Evolutionary conservation across 2,888 invertebrate species (phyloP).

Genomic region (Andrena marginata): DNA sequence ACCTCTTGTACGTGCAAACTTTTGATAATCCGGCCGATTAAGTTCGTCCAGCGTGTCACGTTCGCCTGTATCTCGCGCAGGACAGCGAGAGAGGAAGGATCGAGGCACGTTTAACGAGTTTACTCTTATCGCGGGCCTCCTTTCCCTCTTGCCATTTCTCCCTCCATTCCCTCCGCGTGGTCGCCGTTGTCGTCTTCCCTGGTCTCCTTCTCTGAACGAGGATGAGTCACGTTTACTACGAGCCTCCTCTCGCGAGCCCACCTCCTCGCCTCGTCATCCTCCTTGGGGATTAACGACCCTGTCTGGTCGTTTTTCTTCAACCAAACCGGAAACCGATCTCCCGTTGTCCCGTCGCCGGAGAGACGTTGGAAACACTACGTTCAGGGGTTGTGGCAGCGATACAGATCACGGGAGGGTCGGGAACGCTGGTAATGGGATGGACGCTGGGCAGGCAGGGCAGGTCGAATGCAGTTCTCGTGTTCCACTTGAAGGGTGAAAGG

Average conservation of each 20-base stretch:
- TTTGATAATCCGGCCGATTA: conserved; percentile 39
- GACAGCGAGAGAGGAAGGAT: conserved; percentile 30
- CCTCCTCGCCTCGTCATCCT: conserved; percentile 71
- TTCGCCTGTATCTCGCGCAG: conserved; percentile 6
- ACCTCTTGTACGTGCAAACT: not conserved
- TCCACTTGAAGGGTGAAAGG: not conserved
- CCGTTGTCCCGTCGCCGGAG: conserved; percentile 55
- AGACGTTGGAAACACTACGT: not conserved
- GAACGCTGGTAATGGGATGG: not conserved
- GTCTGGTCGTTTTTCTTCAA: conserved; percentile 67
- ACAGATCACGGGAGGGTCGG: conserved; percentile 5
- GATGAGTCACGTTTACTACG: conserved; percentile 75
- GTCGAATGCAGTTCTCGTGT: conserved; percentile 40
- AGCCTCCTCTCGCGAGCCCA: conserved; percentile 56
- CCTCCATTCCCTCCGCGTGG: conserved; percentile 37
- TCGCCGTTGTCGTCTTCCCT: conserved; percentile 49
- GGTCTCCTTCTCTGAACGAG: conserved; percentile 56
- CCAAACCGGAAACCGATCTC: conserved; percentile 69
- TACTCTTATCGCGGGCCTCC: conserved; percentile 30
- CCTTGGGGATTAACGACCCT: conserved; percentile 77
- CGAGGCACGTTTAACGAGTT: conserved; percentile 45
- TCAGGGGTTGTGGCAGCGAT: conserved; percentile 17
- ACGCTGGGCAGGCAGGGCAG: not conserved
- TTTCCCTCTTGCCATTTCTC: conserved; percentile 46
- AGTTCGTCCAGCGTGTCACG: conserved; percentile 37